Percentiles rank a stretch among this genome's conserved stretches.
phyloP scores from a whole-genome alignment of 2,888 invertebrate genomes.

The Drosophila affinis region DNA sequence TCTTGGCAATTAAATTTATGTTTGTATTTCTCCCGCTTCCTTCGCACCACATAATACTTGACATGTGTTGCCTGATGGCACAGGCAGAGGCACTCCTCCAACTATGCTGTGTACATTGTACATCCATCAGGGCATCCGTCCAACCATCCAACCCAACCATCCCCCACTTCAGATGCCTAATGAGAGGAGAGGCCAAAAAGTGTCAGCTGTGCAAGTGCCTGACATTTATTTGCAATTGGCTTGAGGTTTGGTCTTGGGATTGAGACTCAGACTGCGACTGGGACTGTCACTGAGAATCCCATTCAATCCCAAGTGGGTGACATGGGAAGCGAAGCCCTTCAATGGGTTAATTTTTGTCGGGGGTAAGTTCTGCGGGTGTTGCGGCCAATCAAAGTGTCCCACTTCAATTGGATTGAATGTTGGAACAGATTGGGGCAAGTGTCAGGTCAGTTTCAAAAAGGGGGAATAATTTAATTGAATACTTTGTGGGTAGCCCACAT shows the following conservation, averaged over 20 bases:
- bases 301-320: conserved; percentile 35
- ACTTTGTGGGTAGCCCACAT: neutral
- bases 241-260: conserved; percentile 50
- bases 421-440: conserved; percentile 8
- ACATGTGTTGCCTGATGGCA: conserved; percentile 61
- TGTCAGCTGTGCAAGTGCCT: conserved; percentile 68
- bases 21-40: conserved; percentile 43
- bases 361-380: conserved; percentile 39
- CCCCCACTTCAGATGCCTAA: conserved; percentile 8
- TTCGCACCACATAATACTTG: conserved; percentile 52
- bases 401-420: conserved; percentile 1
- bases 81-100: conserved; percentile 9
- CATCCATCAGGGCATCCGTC: neutral
- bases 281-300: conserved; percentile 8
- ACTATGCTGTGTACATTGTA: neutral
- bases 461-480: neutral
- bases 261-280: conserved; percentile 9
- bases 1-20: conserved; percentile 71
- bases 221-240: conserved; percentile 70
- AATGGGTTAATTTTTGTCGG: conserved; percentile 28
- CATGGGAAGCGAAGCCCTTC: conserved; percentile 34
- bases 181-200: conserved; percentile 32
- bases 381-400: conserved; percentile 50
- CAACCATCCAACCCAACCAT: neutral
- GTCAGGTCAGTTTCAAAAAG: neutral